Evolutionary conservation across 1,140 invertebrate species (phyloP).

Genomic region (Lepidostoma basale): DNA sequence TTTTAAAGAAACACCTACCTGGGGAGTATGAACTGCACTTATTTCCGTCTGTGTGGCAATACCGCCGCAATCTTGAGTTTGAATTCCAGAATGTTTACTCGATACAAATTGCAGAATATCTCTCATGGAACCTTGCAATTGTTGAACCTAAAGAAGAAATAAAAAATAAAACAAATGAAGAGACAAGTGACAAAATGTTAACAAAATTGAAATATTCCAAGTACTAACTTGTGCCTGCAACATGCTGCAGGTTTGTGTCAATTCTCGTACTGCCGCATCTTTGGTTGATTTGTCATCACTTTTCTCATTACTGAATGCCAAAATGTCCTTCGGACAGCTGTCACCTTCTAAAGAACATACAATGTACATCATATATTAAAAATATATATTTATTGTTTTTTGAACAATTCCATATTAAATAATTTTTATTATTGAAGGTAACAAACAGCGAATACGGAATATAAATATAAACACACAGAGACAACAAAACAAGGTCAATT

Average conservation of each 20-base stretch:
- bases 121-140: conserved; percentile 76
- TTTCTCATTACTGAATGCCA: conserved; percentile 50
- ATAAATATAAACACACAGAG: no score
- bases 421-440: no score
- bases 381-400: no score
- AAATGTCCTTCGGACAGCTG: conserved; percentile 46
- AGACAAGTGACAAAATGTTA: no score
- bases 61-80: conserved; percentile 56
- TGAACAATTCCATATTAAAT: no score
- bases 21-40: conserved; percentile 74
- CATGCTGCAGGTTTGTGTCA: conserved; percentile 63
- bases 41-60: conserved; percentile 80
- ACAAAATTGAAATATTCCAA: background rate
- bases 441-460: no score
- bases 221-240: conserved; percentile 53
- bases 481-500: no score
- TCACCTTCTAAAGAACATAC: conserved; percentile 43
- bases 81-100: conserved; percentile 50
- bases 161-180: conserved; percentile 1
- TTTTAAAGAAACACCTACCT: conserved; percentile 50
- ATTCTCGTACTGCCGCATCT: conserved; percentile 59
- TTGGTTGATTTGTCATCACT: conserved; percentile 53
- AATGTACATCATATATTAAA: no score
- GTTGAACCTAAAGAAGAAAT: conserved; percentile 75
- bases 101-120: conserved; percentile 74